Evolutionary conservation across 2,797 vertebrate species (phyloP), one percentile per base, ranked within the genome.

Genomic region (Melanotaenia nigrans): DNA sequence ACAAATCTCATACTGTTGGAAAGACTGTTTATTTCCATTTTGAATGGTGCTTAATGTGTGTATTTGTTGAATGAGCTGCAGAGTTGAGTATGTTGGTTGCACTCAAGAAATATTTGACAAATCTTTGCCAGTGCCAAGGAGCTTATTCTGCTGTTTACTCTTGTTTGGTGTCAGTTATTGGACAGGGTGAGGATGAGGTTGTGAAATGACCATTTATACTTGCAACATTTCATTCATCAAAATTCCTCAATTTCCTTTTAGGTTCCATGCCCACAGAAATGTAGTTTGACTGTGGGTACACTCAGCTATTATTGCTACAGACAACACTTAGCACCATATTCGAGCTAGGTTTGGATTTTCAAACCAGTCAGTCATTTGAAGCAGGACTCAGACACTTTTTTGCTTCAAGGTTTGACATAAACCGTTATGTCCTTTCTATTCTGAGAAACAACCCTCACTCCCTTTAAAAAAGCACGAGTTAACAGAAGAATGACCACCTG

Each of bases 401-500:
- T 18, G 28, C 25, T 18, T 64, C 25, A 9, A 6, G 33, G 12
- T 42, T 70, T 32, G 22, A 35, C 14, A 42, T 61, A n/a, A 54
- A 55, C 1, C 35, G 32, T 63, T 56, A 47, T 68, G 14, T 49
- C 20, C 38, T 63, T 18, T 54, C 49, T 55, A 14, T 60, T 30
- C n/a, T 38, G 53, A 20, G 20, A 47, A 66, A 42, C 47, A 68
- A 25, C 49, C 49, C 54, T 2, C 7, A 64, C 33, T 8, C 38
- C 42, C 5, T 65, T 51, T 3, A 30, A 60, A 74, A 69, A 71
- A 3, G 24, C 67, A 73, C 10, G 73, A 59, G 59, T 75, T 45
- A 66, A 70, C 9, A 64, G 74, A 80, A 55, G 51, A 82, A 77
- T 58, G 68, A 61, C 75, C 71, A 78, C 73, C 67, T 72, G 71